These are phyloP conservation scores for Oceanodroma tethys DNA, from an alignment of 2,113 vertebrate species.

Conservation along the genomic window DNA sequence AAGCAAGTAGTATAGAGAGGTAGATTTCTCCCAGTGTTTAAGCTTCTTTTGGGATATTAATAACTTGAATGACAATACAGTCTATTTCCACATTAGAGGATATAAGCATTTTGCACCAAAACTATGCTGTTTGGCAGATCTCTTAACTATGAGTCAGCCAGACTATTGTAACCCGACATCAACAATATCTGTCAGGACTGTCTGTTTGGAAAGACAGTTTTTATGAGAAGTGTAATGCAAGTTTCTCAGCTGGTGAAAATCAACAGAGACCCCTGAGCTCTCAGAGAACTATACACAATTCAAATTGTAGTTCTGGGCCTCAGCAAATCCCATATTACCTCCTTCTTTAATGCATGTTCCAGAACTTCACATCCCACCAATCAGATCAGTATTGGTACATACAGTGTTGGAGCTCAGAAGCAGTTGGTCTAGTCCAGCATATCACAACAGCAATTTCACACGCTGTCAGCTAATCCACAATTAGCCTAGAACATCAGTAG, in stretches of 20 bases:
- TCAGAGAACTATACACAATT: neutral
- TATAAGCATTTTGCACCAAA: slow-evolving; percentile 11
- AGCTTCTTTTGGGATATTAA: neutral
- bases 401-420: neutral
- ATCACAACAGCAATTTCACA: neutral
- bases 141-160: neutral
- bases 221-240: neutral
- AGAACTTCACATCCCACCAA: neutral
- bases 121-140: neutral
- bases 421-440: neutral
- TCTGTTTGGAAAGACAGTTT: neutral
- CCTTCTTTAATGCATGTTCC: neutral
- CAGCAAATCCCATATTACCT: neutral
- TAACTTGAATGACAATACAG: neutral
- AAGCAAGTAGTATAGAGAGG: neutral
- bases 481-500: neutral
- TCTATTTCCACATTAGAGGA: neutral
- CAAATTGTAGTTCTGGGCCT: neutral
- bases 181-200: neutral
- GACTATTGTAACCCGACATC: neutral
- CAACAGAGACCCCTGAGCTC: neutral
- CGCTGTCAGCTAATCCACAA: neutral
- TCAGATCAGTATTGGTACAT: neutral
- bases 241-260: neutral
- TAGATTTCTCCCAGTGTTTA: neutral